These are phyloP conservation scores for Rattus rattus DNA, from an alignment of 2,113 vertebrate genomes.

Conservation along the genomic window DNA sequence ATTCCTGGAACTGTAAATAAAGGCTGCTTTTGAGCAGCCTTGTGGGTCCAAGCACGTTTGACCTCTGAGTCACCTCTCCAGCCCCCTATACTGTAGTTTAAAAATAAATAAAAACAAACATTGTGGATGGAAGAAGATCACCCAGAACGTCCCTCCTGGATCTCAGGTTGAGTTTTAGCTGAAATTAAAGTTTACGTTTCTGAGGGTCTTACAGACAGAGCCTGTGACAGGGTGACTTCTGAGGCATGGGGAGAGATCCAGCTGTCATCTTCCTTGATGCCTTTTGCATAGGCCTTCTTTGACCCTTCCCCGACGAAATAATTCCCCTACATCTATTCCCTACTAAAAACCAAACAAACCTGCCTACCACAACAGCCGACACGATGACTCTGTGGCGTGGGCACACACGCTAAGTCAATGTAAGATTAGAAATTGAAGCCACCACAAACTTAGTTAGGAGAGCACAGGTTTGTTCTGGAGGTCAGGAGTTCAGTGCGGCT, in stretches of 20 bases:
- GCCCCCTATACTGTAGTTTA: neutral
- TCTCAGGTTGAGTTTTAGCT: neutral
- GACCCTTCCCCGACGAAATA: neutral
- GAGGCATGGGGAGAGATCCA: neutral
- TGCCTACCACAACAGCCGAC: neutral
- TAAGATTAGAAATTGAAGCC: neutral
- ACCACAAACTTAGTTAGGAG: neutral
- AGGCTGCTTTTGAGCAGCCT: neutral
- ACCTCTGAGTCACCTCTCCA: neutral
- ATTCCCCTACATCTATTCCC: neutral
- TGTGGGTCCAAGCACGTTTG: neutral
- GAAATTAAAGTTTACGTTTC: neutral
- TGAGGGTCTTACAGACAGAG: slow-evolving; percentile 6
- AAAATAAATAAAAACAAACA: neutral
- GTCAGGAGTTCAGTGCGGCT: neutral
- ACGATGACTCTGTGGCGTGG: neutral
- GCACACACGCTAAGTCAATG: neutral
- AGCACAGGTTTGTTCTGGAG: neutral
- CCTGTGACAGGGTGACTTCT: neutral
- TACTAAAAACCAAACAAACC: neutral
- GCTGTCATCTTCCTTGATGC: neutral
- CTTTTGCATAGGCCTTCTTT: neutral
- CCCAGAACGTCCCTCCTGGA: neutral
- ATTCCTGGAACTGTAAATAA: neutral
- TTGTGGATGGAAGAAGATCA: neutral